These are phyloP conservation scores for Phaetusa simplex DNA, from an alignment of 2,113 vertebrate species.

Conservation along the genomic window DNA sequence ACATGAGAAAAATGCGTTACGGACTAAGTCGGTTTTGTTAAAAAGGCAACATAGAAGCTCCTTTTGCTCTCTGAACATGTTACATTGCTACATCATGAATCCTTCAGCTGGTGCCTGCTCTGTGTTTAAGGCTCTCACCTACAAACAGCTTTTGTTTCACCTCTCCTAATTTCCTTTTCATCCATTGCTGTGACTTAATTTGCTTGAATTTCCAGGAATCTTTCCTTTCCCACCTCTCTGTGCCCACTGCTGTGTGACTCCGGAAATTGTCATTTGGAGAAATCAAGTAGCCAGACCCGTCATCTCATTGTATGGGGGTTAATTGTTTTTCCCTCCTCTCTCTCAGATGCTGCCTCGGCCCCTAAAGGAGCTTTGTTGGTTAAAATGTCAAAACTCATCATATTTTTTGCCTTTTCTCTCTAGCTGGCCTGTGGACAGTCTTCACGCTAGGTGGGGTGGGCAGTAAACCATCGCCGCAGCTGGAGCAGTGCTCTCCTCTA, in stretches of 20 bases:
- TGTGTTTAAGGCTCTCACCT: neutral
- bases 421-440: conserved; percentile 95
- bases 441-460: conserved; percentile 90
- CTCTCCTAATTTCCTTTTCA: neutral
- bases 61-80: neutral
- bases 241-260: neutral
- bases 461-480: conserved; percentile 74
- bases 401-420: neutral
- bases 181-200: neutral
- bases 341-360: neutral
- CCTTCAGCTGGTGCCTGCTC: neutral
- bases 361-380: neutral
- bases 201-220: neutral
- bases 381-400: fast-evolving
- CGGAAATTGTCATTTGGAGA: neutral
- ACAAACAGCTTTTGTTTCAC: neutral
- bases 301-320: neutral
- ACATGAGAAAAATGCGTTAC: neutral
- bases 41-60: neutral
- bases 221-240: fast-evolving
- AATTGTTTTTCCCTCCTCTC: neutral
- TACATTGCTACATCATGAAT: fast-evolving
- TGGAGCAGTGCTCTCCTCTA: conserved; percentile 88
- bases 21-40: neutral
- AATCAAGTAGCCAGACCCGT: too few species aligned